Evolutionary conservation across 2,113 vertebrate species (phyloP).

Genomic region (Reinhardtius hippoglossoides): DNA sequence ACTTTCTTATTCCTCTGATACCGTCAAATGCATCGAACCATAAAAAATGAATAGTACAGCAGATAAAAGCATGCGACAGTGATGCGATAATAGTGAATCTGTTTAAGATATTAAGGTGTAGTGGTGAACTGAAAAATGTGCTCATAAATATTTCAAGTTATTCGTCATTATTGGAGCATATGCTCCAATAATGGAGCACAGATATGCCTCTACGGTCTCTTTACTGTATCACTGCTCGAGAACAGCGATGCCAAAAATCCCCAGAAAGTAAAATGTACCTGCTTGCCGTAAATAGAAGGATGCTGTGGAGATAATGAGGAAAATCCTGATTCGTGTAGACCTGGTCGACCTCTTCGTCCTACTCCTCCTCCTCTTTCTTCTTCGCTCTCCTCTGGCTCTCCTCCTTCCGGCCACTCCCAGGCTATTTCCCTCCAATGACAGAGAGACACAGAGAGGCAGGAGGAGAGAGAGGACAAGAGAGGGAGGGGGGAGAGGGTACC

Average conservation of each 20-base stretch:
- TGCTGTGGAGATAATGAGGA: conserved; percentile 37
- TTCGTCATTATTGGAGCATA: not conserved
- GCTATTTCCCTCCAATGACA: conserved; percentile 41
- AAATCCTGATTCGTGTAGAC: conserved; percentile 20
- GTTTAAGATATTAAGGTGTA: not conserved
- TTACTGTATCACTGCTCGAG: too few species aligned
- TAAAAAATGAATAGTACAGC: too few species aligned
- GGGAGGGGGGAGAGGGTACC: conserved; percentile 69
- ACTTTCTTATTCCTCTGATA: too few species aligned
- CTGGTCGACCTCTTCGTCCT: conserved; percentile 24
- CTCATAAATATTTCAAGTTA: not conserved
- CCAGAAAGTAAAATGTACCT: conserved; percentile 50
- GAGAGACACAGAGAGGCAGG: conserved; percentile 47
- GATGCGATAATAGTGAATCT: not conserved
- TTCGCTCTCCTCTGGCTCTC: conserved; percentile 49
- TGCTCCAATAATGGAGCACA: too few species aligned
- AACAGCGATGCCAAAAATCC: not conserved
- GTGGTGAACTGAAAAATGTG: not conserved
- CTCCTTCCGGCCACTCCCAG: conserved; percentile 68
- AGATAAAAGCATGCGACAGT: not conserved
- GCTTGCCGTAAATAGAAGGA: conserved; percentile 55
- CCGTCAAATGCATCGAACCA: too few species aligned
- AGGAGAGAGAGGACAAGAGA: conserved; percentile 21
- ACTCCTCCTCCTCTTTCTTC: conserved; percentile 23
- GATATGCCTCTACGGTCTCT: not conserved